These are phyloP conservation scores for Mimas tiliae DNA, from an alignment of 2,888 invertebrate species.

Conservation along the genomic window DNA sequence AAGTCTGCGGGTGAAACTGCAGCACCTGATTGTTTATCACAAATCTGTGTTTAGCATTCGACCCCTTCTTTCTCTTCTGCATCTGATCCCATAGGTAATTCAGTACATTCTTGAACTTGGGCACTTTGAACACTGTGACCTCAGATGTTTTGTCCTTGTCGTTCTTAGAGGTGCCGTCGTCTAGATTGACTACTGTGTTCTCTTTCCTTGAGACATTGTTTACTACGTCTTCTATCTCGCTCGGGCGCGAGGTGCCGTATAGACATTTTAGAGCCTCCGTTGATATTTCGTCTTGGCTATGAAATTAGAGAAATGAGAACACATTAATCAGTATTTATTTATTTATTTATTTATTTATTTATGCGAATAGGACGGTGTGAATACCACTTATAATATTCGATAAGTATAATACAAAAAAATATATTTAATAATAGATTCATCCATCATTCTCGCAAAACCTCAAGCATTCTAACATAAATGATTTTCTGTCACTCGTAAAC, in stretches of 20 bases:
- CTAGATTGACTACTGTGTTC: conserved; percentile 56
- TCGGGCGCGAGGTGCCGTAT: conserved; percentile 87
- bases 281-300: conserved; percentile 90
- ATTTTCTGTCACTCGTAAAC: no score
- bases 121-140: conserved; percentile 79
- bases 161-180: conserved; percentile 71
- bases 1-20: conserved; percentile 89
- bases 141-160: conserved; percentile 61
- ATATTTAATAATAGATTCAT: no score
- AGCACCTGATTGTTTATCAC: conserved; percentile 87
- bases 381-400: no score
- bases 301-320: conserved; percentile 1
- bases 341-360: no score
- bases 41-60: conserved; percentile 84
- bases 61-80: conserved; percentile 84
- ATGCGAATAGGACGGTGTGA: no score
- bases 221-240: conserved; percentile 78
- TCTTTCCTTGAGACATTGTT: conserved; percentile 76
- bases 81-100: conserved; percentile 88
- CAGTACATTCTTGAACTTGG: conserved; percentile 90
- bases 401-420: no score
- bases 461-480: no score
- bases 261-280: conserved; percentile 90
- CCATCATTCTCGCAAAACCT: no score
- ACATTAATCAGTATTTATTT: no score